Percentiles rank a stretch among this genome's conserved stretches.
Conservation (phyloP, 2,888 invertebrate species). For the Harpalus rufipes region DNA sequence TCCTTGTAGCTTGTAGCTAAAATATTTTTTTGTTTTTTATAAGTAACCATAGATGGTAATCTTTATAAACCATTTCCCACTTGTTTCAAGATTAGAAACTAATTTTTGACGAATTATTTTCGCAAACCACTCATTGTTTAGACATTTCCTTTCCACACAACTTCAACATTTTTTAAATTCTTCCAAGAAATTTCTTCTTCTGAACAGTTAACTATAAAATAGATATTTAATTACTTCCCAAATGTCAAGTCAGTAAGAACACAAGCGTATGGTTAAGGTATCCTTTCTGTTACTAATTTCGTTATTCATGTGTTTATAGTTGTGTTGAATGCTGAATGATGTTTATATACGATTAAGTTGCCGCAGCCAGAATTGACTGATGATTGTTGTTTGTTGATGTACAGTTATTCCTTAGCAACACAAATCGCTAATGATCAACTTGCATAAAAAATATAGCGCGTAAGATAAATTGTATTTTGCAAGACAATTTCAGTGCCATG, state of each 20-base stretch:
- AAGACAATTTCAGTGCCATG: constrained; percentile 29
- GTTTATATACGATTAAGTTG: constrained; percentile 27
- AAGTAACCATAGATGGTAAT: neutral
- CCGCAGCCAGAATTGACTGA: constrained; percentile 39
- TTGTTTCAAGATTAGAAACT: neutral
- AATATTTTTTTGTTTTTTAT: too few relatives aligned
- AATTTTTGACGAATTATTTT: neutral
- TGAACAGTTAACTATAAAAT: neutral
- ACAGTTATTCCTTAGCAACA: constrained; percentile 34
- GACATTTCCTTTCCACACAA: neutral
- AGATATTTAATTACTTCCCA: neutral
- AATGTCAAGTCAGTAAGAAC: neutral
- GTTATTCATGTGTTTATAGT: constrained; percentile 31
- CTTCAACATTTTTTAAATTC: neutral
- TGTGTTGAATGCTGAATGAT: neutral
- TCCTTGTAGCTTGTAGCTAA: too few relatives aligned
- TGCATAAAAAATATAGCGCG: constrained; percentile 34
- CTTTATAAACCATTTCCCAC: neutral
- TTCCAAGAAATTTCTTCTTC: neutral
- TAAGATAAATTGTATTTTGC: constrained; percentile 36
- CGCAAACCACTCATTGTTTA: neutral
- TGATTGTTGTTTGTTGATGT: constrained; percentile 48
- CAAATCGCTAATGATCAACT: constrained; percentile 45
- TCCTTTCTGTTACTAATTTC: constrained; percentile 27
- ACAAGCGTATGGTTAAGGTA: neutral